These are phyloP conservation scores for Linnaemya tessellans DNA, from an alignment of 2,888 invertebrate genomes.

Conservation along the genomic window DNA sequence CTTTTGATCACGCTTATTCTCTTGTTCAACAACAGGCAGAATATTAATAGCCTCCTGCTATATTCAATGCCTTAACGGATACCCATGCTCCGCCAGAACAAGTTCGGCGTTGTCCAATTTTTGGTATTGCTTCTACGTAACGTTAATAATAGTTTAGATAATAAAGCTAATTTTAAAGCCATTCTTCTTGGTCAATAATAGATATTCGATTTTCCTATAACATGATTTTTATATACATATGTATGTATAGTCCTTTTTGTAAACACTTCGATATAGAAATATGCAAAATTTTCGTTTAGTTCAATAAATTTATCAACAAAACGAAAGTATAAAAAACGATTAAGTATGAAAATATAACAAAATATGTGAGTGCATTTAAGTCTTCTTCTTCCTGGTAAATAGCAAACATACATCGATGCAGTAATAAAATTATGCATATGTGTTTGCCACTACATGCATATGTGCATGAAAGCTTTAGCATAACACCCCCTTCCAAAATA, in stretches of 20 bases:
- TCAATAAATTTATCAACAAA: conserved; percentile 20
- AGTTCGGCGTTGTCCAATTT: too few species aligned
- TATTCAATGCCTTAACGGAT: too few species aligned
- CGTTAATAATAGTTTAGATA: too few species aligned
- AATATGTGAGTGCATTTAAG: conserved; percentile 3
- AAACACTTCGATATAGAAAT: not conserved
- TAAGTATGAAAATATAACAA: conserved; percentile 29
- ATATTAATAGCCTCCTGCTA: too few species aligned
- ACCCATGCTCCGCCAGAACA: too few species aligned
- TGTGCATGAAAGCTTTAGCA: not conserved
- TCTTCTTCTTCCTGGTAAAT: conserved; percentile 27
- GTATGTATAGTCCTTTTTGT: not conserved
- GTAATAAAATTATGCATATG: not conserved
- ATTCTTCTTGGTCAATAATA: too few species aligned
- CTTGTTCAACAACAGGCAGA: too few species aligned
- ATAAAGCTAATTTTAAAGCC: too few species aligned
- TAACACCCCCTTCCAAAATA: conserved; percentile 6
- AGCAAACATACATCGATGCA: not conserved
- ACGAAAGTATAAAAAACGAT: conserved; percentile 1
- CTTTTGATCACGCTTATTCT: too few species aligned
- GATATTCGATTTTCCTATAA: too few species aligned
- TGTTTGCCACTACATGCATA: not conserved
- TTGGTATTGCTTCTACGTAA: too few species aligned
- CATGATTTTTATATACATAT: too few species aligned
- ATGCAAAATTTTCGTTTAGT: conserved; percentile 1